A percentile compares a stretch with the other conserved stretches of the same genome.
Conservation (phyloP, 2,113 vertebrate genomes). For the Genyomyrus donnyi region DNA sequence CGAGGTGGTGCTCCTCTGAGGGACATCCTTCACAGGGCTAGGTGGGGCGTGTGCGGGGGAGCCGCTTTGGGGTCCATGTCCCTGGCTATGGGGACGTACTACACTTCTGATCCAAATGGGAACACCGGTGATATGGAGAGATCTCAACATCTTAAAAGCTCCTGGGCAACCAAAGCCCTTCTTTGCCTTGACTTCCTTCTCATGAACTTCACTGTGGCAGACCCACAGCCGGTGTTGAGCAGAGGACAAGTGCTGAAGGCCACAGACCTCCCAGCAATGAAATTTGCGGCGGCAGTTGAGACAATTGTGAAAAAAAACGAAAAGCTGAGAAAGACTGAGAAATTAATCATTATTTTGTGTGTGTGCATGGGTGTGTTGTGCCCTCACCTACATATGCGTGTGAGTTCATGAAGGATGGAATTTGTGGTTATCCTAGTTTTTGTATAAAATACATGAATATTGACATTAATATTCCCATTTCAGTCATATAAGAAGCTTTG, state of each 20-base stretch:
- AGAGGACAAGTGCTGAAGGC: slow-evolving; percentile 26
- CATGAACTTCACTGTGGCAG: neutral
- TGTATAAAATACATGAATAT: neutral
- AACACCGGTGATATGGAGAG: slow-evolving; percentile 80
- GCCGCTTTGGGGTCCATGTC: slow-evolving; percentile 82
- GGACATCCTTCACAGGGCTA: slow-evolving; percentile 90
- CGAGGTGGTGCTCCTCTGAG: slow-evolving; percentile 79
- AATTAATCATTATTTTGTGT: neutral
- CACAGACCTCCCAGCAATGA: neutral
- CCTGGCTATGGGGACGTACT: slow-evolving; percentile 71
- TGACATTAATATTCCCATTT: neutral
- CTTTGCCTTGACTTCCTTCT: slow-evolving; percentile 34
- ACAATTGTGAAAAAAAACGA: neutral
- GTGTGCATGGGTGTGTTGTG: neutral
- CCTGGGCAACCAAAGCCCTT: slow-evolving; percentile 55
- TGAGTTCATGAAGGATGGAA: neutral
- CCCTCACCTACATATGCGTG: neutral
- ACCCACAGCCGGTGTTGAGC: slow-evolving; percentile 23
- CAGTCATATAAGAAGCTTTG: neutral
- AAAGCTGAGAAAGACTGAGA: neutral
- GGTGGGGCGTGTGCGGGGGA: slow-evolving; percentile 60
- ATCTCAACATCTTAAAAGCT: slow-evolving; percentile 95
- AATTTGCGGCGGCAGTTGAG: neutral
- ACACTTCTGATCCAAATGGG: slow-evolving; percentile 80
- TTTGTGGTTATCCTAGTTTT: neutral